Conservation (phyloP, 2,113 vertebrate genomes). For the Rynchops niger region DNA sequence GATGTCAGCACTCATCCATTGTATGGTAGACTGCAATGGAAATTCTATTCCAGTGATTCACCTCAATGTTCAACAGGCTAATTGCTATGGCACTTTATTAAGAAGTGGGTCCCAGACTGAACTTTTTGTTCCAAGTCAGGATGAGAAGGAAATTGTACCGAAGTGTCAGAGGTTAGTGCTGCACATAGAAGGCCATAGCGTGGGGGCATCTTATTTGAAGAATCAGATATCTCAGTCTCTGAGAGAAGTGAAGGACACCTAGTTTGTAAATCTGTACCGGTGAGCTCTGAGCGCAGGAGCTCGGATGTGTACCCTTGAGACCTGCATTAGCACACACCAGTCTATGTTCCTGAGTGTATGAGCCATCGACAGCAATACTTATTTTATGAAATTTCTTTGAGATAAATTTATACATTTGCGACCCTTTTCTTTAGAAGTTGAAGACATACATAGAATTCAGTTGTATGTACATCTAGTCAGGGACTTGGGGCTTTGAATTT, state of each 20-base stretch:
- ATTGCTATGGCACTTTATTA: neutral
- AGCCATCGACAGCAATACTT: neutral
- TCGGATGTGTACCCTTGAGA: neutral
- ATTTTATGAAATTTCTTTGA: neutral
- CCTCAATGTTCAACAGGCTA: neutral
- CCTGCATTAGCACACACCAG: neutral
- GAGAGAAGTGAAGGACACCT: neutral
- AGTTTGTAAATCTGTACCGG: accelerated
- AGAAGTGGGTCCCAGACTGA: neutral
- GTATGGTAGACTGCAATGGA: neutral
- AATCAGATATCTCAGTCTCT: neutral
- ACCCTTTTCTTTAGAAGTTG: neutral
- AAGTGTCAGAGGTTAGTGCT: neutral
- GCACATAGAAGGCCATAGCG: neutral
- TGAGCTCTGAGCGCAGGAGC: neutral
- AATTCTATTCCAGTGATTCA: neutral
- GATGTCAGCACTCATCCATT: too few species aligned
- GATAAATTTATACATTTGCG: neutral
- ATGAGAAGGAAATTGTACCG: neutral
- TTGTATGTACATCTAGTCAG: neutral
- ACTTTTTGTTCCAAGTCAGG: neutral
- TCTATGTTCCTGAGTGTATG: neutral
- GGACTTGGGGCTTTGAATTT: neutral
- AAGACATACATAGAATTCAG: accelerated
- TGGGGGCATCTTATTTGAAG: neutral